Evolutionary conservation across 2,113 vertebrate genomes (phyloP), one percentile per base, ranked within the genome.

Genomic region (Gallinago media): DNA sequence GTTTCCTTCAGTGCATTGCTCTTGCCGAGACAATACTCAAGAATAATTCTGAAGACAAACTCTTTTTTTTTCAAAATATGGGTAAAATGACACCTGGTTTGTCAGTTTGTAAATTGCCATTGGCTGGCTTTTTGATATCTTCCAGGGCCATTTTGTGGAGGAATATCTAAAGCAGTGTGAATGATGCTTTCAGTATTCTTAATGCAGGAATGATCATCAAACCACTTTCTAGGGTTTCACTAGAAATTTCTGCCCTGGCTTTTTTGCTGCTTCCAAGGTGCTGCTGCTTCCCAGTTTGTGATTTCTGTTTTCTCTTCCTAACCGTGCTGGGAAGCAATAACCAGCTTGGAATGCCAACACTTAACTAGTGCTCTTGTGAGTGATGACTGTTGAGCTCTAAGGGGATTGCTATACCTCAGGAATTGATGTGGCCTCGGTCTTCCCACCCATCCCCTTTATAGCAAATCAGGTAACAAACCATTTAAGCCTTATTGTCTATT

Each of bases 401-500:
- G 88, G 79, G 63, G 73, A 61, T 77, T 91, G 47, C 44, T 74
- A 1, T 25, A 17, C 47, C 26, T 56, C 71, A 79, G 62, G 67
- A 67, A 86, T 70, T 80, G 79, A 11, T 83, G 14, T 0, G 2
- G 50, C 55, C 38, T 92, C 68, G 55, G 36, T 55, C 75, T 71
- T 67, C 72, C 77, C 63, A 66, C 46, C 94, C 27, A 7, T 77
- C 0, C 3, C 34, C 1, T 0, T 56, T 65, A 46, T 0, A 78
- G 83, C 61, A 78, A 80, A 75, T 47, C 21, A 23, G 46, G 47
- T 38, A 88, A 85, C 68, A 92, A 92, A 50, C 38, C 47, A 5
- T 77, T 92, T 92, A 77, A 86, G 49, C 42, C 56, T 89, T 81
- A 72, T 58, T 86, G 56, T 56, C 75, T 27, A 8, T 85, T 94